phyloP scores from a whole-genome alignment of 2,797 vertebrate genomes.

The Cirrhinus molitorella region DNA sequence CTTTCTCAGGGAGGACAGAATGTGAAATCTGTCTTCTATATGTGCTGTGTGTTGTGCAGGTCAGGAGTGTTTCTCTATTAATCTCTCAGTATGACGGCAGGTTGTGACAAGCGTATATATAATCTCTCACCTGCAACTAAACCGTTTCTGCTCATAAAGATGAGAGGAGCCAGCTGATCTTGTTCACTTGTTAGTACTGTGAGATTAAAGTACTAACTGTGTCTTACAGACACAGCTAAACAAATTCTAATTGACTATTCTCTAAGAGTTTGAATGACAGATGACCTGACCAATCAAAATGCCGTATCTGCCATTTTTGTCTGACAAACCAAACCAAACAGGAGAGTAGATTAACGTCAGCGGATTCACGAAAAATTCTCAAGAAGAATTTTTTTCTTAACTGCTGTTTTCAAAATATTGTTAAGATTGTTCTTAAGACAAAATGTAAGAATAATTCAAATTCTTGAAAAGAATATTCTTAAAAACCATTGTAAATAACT shows the following conservation, averaged over 20 bases:
- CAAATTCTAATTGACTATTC: not conserved
- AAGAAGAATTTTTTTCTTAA: no score
- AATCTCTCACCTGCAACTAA: not conserved
- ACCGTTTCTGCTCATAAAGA: not conserved
- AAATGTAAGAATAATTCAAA: no score
- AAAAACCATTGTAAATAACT: no score
- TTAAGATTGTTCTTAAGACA: no score
- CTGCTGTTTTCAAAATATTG: no score
- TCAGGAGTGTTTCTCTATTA: conserved; percentile 65
- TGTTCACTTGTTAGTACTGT: not conserved
- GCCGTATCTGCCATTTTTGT: no score
- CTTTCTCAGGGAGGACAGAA: not conserved
- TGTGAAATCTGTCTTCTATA: not conserved
- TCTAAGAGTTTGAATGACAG: no score
- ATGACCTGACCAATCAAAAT: no score
- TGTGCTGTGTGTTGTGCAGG: not conserved
- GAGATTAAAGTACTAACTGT: not conserved
- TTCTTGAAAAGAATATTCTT: no score
- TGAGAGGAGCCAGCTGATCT: not conserved
- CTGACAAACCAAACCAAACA: no score
- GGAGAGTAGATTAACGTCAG: no score
- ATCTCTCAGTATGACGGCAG: conserved; percentile 68
- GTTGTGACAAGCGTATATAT: not conserved
- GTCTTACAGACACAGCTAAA: not conserved
- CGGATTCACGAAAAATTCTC: no score